phyloP scores from a whole-genome alignment of 1,140 invertebrate species.

The Brachionus paranguensis region DNA sequence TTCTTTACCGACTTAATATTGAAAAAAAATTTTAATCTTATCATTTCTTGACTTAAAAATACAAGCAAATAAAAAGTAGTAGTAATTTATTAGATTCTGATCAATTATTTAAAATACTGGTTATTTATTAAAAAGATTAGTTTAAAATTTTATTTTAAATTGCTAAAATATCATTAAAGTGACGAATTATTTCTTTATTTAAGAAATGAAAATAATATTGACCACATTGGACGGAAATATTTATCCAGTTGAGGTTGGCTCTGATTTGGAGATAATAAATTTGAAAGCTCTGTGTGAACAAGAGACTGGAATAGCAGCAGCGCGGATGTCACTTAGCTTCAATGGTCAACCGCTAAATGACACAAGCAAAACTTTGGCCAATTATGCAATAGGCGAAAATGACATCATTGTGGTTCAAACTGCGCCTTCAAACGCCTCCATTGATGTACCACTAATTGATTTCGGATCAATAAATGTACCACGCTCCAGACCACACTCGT shows the following conservation, averaged over 20 bases:
- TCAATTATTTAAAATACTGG: no score
- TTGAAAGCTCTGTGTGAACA: constrained; percentile 36
- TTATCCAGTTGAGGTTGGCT: constrained; percentile 22
- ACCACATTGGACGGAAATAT: constrained; percentile 21
- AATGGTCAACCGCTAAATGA: background rate
- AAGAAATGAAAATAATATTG: constrained; percentile 32
- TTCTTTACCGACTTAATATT: no score
- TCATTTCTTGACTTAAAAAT: no score
- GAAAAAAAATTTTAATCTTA: no score
- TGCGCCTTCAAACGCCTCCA: background rate
- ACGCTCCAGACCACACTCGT: background rate
- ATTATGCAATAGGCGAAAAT: background rate
- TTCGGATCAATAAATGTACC: constrained; percentile 28
- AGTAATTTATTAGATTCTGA: no score
- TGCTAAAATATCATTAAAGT: no score
- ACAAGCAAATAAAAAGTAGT: no score
- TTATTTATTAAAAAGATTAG: background rate
- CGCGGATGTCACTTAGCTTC: background rate
- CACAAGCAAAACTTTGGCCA: background rate
- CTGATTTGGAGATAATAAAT: constrained; percentile 32
- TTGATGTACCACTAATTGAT: constrained; percentile 19
- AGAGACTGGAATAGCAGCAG: background rate
- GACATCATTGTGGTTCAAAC: constrained; percentile 34
- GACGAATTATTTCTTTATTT: no score
- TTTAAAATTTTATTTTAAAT: background rate